These are phyloP conservation scores for Hestina assimilis DNA, from an alignment of 1,140 invertebrate species.

Conservation along the genomic window DNA sequence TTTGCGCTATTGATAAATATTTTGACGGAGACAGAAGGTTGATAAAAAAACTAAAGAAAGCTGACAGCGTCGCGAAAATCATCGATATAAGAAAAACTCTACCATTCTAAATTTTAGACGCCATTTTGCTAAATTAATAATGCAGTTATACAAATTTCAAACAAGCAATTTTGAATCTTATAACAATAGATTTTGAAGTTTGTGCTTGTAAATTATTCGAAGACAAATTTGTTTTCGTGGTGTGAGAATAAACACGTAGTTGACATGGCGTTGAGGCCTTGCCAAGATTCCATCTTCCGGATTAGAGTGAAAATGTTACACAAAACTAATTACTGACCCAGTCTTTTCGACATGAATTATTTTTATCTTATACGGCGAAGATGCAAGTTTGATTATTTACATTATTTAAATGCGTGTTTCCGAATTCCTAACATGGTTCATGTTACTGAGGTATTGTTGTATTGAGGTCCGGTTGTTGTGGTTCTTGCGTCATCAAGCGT, in stretches of 20 bases:
- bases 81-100: background rate
- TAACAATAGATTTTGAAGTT: background rate
- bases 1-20: background rate
- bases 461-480: too few relatives aligned
- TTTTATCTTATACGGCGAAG: too few relatives aligned
- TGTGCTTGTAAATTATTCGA: background rate
- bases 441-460: too few relatives aligned
- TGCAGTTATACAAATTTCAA: background rate
- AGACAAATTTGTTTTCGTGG: background rate
- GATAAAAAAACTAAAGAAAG: background rate
- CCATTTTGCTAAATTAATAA: background rate
- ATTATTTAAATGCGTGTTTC: too few relatives aligned
- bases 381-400: too few relatives aligned
- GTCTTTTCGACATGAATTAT: background rate
- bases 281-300: slow-evolving; percentile 8
- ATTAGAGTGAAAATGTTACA: background rate
- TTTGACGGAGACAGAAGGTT: background rate
- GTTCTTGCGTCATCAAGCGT: too few relatives aligned
- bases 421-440: too few relatives aligned
- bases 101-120: slow-evolving; percentile 1
- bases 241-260: background rate
- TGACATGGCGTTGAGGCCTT: slow-evolving; percentile 2
- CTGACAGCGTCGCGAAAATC: background rate
- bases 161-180: background rate
- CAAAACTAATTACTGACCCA: background rate